Evolutionary conservation across 1,140 invertebrate genomes (phyloP).

Genomic region (Lepidurus arcticus): DNA sequence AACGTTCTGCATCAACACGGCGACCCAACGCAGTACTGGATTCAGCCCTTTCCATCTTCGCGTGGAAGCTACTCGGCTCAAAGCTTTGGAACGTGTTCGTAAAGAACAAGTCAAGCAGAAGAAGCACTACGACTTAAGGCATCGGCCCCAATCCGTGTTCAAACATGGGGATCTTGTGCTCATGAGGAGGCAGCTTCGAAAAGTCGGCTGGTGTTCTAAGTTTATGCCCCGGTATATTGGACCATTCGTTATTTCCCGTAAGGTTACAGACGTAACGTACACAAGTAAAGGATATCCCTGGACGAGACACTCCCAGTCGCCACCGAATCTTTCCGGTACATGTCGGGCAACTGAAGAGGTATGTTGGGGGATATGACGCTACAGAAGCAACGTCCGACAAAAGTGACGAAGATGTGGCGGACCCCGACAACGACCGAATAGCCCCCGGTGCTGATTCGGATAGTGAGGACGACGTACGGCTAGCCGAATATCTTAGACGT

Average conservation of each 20-base stretch:
- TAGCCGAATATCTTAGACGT: not conserved
- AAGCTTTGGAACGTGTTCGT: not conserved
- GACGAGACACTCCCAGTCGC: conserved; percentile 4
- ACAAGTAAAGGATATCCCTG: conserved; percentile 24
- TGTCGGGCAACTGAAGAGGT: conserved; percentile 28
- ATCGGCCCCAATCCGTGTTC: not conserved
- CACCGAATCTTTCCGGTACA: conserved; percentile 24
- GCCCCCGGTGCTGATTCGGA: not conserved
- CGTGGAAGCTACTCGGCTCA: not conserved
- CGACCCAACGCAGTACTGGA: conserved; percentile 43
- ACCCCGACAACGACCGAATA: not conserved
- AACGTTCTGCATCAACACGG: conserved; percentile 40
- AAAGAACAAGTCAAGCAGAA: not conserved
- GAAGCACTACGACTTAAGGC: not conserved
- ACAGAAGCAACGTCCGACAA: not conserved
- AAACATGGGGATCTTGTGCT: conserved; percentile 23
- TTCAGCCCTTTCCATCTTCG: conserved; percentile 45
- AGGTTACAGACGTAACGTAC: conserved; percentile 25
- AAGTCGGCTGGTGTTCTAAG: conserved; percentile 23
- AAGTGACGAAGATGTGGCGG: not conserved
- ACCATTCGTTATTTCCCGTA: conserved; percentile 20
- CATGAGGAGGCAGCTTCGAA: not conserved
- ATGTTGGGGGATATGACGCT: not conserved
- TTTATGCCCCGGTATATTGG: conserved; percentile 27
- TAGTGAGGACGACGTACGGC: not conserved